Evolutionary conservation across 2,797 vertebrate genomes (phyloP), one percentile per base, ranked within the genome.

Genomic region (Squalus acanthias): DNA sequence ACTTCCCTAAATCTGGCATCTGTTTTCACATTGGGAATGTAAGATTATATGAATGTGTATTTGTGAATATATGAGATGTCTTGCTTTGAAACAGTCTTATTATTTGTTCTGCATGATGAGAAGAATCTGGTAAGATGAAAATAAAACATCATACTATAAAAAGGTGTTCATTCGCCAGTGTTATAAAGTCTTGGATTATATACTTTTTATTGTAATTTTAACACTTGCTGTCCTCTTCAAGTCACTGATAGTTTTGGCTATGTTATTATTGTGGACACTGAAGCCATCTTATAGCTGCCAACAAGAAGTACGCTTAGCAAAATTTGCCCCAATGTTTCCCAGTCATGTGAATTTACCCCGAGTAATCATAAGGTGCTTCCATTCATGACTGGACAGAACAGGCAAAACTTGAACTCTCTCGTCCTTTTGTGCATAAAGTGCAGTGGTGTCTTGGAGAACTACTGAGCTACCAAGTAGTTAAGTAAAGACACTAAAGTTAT

Each of bases 21-120:
- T 72, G 46, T 74, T 74, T 65, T 92, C 60, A 92, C 17, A n/a
- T 92, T 33, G 50, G 39, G 70, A 76, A 95, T 76, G 65, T 93
- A 93, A 67, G 39, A 46, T 67, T 67, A 69, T 93, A 93, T 93
- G 69, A 69, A 93, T 67, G 70, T 57, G 70, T 53, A 33, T 76
- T 76, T 74, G 70, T 95, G 94, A 74, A 95, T 95, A 79, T 29
- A 33, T 95, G 69, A 76, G 26, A 57, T 95, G 69, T 76, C 65
- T 70, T 70, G 53, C 70, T 95, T 72, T 95, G 70, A 95, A 57
- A 95, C 50, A 20, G 29, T 57, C 29, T 53, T 29, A 57, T 76
- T 76, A 95, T 95, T 95, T 95, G 94, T 95, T 29, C 50, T 72
- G 20, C 91, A 69, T 93, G n/a, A 69, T 69, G 91, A 22, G n/a